Base-by-base conservation (phyloP, 2,797 vertebrate genomes). In the Labeo calbasu region DNA sequence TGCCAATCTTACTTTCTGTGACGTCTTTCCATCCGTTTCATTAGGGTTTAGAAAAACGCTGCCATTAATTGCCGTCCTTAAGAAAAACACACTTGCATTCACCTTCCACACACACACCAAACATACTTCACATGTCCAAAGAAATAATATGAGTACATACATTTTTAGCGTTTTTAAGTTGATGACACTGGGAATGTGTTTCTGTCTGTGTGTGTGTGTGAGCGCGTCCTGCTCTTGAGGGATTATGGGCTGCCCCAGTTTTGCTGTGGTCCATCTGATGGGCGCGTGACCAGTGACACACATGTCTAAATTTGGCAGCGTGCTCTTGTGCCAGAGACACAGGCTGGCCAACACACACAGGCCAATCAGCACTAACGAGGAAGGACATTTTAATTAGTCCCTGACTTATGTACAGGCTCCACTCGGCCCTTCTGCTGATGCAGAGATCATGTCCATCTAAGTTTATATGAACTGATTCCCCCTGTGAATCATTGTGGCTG, bases 341-440 rank as follows among this genome's bases (percentile, higher is more conserved):
- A 72, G 89, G 82, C 88, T 43, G 92, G 94, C 94, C 93, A 94
- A 94, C 93, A 94, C 86, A 91, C 88, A 86, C 88, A 88, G 93
- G 93, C 94, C 93, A 93, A 93, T 91, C 87, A 91, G 91, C 89
- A 90, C 92, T 95, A 95, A 96, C 93, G 92, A 95, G 93, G 90
- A 93, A 93, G 93, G 92, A 94, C 92, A 93, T 93, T 94, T 93
- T 95, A 95, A 96, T 95, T 94, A 94, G 93, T 91, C 87, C 89
- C 86, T 89, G 88, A 80, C 88, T 89, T 92, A 93, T 93, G 91
- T 92, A 77, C 76, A 85, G 83, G 55, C 83, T 73, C 25, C 36
- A 51, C 32, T 78, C 46, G 19, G 23, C 61, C 68, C 75, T 66
- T 61, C 61, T 63, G 80, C 65, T 57, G 80, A 72, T 46, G 32